Percentiles rank a stretch among this genome's conserved stretches.
Evolutionary conservation across 2,113 vertebrate genomes (phyloP).

Genomic region (Sylvilagus bachmani): DNA sequence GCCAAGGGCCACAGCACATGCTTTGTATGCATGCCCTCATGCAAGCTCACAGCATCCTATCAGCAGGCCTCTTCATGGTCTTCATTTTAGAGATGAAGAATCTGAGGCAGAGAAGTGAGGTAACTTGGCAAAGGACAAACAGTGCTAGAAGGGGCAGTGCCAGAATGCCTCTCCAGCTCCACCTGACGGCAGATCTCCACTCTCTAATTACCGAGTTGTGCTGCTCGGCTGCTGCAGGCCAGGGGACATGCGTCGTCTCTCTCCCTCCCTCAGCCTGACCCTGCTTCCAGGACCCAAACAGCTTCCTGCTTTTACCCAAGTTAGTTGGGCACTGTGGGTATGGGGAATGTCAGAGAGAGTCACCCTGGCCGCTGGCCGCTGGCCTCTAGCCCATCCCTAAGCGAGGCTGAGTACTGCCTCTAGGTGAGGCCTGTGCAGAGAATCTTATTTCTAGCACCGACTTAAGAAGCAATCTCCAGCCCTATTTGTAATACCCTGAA

Average conservation of each 20-base stretch:
- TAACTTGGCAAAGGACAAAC: neutral
- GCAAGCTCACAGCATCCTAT: neutral
- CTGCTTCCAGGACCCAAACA: neutral
- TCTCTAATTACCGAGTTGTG: neutral
- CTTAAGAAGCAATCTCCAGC: neutral
- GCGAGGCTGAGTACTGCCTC: neutral
- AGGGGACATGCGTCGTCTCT: neutral
- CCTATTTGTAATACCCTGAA: slow-evolving; percentile 7
- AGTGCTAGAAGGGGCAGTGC: neutral
- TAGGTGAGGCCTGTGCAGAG: neutral
- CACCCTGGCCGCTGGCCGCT: too few species aligned
- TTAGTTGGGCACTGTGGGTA: neutral
- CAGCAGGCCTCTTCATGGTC: neutral
- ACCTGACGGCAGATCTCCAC: neutral
- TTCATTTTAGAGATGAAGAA: neutral
- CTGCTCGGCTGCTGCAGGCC: neutral
- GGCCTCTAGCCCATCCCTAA: neutral
- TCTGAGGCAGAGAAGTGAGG: neutral
- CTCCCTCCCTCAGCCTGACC: neutral
- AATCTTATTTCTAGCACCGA: neutral
- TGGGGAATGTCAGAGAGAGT: neutral
- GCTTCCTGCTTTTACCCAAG: neutral
- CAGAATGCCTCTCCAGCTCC: neutral
- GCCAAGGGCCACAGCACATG: neutral
- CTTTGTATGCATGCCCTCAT: neutral